Conservation (phyloP, 2,797 vertebrate genomes). For the Sphaeramia orbicularis region DNA sequence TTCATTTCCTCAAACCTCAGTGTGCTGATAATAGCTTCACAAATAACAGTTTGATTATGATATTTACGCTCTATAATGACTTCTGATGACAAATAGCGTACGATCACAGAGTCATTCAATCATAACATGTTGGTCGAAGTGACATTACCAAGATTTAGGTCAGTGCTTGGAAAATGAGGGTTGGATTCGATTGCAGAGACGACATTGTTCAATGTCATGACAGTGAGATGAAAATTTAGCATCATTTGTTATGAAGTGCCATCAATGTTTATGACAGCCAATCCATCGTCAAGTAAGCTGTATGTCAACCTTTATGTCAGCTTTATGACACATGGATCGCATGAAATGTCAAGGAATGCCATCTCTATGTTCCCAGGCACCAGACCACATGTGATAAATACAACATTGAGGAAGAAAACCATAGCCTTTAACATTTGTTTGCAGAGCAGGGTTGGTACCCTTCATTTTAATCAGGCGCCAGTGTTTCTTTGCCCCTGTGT, state of each 20-base stretch:
- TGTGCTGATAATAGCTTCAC: constrained; percentile 57
- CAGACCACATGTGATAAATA: constrained; percentile 58
- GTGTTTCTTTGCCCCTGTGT: constrained; percentile 63
- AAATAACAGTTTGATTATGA: constrained; percentile 80
- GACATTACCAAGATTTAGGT: constrained; percentile 81
- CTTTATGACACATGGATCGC: constrained; percentile 79
- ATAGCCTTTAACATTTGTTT: constrained; percentile 64
- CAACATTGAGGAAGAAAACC: constrained; percentile 43
- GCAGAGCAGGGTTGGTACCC: constrained; percentile 56
- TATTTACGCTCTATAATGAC: constrained; percentile 76
- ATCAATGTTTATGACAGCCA: constrained; percentile 79
- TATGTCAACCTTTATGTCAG: constrained; percentile 79
- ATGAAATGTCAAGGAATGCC: constrained; percentile 78
- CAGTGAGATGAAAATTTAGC: constrained; percentile 75
- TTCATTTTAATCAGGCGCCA: constrained; percentile 70
- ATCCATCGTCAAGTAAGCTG: constrained; percentile 79
- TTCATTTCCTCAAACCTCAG: constrained; percentile 60
- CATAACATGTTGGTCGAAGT: constrained; percentile 73
- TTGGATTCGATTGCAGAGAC: constrained; percentile 70
- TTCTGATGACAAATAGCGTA: constrained; percentile 74
- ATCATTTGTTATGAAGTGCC: constrained; percentile 78
- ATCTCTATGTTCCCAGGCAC: constrained; percentile 60
- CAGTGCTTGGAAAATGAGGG: constrained; percentile 77
- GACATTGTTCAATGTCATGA: constrained; percentile 84
- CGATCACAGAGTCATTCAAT: constrained; percentile 73